Base-by-base conservation (phyloP, 1,140 invertebrate genomes). In the Pachyrhynchus sulphureomaculatus region DNA sequence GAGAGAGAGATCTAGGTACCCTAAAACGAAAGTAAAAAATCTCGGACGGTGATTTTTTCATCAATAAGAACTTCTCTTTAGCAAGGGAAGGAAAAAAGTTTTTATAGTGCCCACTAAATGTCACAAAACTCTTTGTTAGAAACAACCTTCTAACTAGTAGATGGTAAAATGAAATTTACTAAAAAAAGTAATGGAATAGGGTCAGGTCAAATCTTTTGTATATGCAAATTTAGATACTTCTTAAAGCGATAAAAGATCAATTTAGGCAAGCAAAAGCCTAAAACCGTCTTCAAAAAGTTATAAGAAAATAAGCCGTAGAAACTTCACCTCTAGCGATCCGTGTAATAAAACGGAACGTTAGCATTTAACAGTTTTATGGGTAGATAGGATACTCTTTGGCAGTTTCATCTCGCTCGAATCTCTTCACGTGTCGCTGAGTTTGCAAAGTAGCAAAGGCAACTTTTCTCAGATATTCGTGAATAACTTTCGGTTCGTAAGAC, bases 291-390 rank as follows among this genome's bases (percentile, higher is more conserved):
- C 23, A 21, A 49, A 49, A 49, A 49, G 8, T 49, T 49, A 21
- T 15, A 56, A 45, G 54, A 56, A 56, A 56, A 56, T 56, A 56
- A 39, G 54, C 36, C 26, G 26, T 29, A 29, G 5, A 29, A 29
- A 29, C 39, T 33, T 47, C 42, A 34, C 54, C 39, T 56, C n/a
- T 45, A 56, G 33, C 54, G 54, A 56, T 56, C 54, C 42, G 41
- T 47, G 54, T 56, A 56, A 56, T 56, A 56, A 56, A 56, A 56
- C 54, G 54, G 54, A 41, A 41, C 54, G 44, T 56, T 56, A 56
- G 54, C 54, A 56, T 56, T 56, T 56, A 56, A 56, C 54, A 56
- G 54, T 56, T 56, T 56, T 56, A 45, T 47, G 54, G 54, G 42
- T 21, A 56, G 54, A 56, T 56, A 56, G 54, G 42, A 56, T 45